Evolutionary conservation across 2,797 vertebrate species (phyloP), one percentile per base, ranked within the genome.

Genomic region (Chlorospingus flavigularis): DNA sequence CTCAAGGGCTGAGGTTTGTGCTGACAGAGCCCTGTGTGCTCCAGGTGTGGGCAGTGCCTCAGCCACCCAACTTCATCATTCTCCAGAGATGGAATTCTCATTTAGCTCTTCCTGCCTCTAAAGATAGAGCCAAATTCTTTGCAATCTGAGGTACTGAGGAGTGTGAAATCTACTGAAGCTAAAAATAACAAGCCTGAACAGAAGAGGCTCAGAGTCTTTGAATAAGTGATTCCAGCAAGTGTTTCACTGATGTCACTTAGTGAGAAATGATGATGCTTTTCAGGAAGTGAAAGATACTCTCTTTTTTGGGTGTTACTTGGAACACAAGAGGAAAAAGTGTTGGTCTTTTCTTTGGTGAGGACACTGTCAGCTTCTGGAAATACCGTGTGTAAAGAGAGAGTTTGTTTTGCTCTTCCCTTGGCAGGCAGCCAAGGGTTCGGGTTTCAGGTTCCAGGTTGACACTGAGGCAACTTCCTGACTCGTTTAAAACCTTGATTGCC

Each of bases 391-490:
- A 77, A 73, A 90, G 80, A 50, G 92, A 50, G 30, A 67, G 8
- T 93, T 87, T 90, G 55, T 81, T 95, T 76, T 88, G 71, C 45
- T 88, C 63, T 78, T 86, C 24, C 2, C 63, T 48, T 92, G 90
- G 73, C 74, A 31, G 31, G 21, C 40, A 77, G 84, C 55, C 83
- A 76, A 2, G 61, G 37, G 26, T 58, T 75, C 14, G 31, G 45
- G 62, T 84, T 88, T 88, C 47, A 60, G 39, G 12, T 77, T 93
- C 89, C 51, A 61, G 48, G 35, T 45, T 89, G 73, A 72, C 65
- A 14, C 58, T 47, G 75, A 87, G 48, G 31, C 4, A 7, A 67
- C 48, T 51, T 94, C 54, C 51, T 0, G 5, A 42, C 57, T 91
- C 17, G 5, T 82, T 91, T 89, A 24, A 79, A 91, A 70, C 42